Conservation (phyloP, 2,113 vertebrate genomes). For the Pampusana beccarii region DNA sequence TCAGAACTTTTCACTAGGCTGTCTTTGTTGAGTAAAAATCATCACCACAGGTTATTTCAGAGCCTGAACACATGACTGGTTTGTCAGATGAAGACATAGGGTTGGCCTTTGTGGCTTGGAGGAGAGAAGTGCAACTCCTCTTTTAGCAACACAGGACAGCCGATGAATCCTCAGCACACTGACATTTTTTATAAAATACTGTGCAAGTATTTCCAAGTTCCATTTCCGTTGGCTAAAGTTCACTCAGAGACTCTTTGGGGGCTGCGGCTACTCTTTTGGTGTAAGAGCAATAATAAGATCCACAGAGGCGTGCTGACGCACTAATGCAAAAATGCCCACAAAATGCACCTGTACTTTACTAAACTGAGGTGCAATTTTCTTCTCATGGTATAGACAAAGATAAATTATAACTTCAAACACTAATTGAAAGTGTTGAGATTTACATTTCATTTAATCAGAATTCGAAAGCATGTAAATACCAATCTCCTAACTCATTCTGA, state of each 20-base stretch:
- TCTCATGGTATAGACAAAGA: background rate
- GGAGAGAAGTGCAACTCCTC: background rate
- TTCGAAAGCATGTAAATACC: background rate
- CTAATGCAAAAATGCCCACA: background rate
- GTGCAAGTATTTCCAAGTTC: background rate
- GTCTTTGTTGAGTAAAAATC: background rate
- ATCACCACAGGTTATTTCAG: background rate
- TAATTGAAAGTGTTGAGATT: background rate
- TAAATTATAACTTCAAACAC: background rate
- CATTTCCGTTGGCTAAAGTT: background rate
- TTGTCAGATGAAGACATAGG: background rate
- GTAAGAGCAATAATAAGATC: background rate
- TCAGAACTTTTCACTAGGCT: background rate
- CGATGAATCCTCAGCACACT: background rate
- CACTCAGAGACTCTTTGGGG: background rate
- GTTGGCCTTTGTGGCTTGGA: background rate
- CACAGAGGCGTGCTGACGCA: background rate
- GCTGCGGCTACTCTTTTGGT: background rate
- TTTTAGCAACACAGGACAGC: background rate
- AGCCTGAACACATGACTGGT: background rate
- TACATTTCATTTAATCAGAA: background rate
- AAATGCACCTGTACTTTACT: background rate
- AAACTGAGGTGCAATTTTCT: background rate
- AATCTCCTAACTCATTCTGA: background rate
- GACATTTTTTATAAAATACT: background rate